A percentile compares a stretch with the other conserved stretches of the same genome.
These are phyloP conservation scores for Illadopsis cleaveri DNA, from an alignment of 2,113 vertebrate species.

Conservation along the genomic window DNA sequence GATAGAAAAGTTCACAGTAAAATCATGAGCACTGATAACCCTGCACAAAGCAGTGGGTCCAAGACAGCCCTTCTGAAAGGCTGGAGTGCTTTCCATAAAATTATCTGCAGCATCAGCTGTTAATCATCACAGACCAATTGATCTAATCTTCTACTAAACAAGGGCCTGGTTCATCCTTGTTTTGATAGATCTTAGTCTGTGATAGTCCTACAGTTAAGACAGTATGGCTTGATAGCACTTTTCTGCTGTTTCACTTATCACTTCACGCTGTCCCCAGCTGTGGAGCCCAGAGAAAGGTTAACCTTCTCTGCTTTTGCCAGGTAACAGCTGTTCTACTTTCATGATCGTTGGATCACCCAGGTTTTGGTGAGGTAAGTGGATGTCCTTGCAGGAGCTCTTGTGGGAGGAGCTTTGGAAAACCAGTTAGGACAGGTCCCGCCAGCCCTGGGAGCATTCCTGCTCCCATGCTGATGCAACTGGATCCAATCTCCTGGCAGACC, in stretches of 20 bases:
- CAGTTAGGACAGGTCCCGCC: background rate
- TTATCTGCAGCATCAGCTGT: constrained; percentile 12
- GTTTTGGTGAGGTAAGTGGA: constrained; percentile 14
- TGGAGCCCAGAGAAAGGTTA: background rate
- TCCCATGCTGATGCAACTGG: constrained; percentile 51
- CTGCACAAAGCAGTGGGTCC: background rate
- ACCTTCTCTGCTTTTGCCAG: background rate
- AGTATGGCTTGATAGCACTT: background rate
- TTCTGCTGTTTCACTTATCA: background rate
- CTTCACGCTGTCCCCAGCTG: background rate
- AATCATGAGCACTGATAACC: background rate
- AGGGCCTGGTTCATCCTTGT: constrained; percentile 16
- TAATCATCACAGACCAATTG: constrained; percentile 21
- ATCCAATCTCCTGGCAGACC: constrained; percentile 16
- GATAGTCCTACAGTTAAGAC: background rate
- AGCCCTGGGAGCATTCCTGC: constrained; percentile 33
- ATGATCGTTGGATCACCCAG: background rate
- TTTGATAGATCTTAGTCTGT: background rate
- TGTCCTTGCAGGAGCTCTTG: constrained; percentile 22
- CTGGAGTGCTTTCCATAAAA: background rate
- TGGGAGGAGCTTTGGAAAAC: constrained; percentile 53
- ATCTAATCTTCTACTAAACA: constrained; percentile 22
- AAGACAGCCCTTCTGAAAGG: background rate
- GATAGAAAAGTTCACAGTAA: background rate
- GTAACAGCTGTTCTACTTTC: background rate